phyloP scores from a whole-genome alignment of 2,113 vertebrate genomes.

The Falcunculus frontatus region DNA sequence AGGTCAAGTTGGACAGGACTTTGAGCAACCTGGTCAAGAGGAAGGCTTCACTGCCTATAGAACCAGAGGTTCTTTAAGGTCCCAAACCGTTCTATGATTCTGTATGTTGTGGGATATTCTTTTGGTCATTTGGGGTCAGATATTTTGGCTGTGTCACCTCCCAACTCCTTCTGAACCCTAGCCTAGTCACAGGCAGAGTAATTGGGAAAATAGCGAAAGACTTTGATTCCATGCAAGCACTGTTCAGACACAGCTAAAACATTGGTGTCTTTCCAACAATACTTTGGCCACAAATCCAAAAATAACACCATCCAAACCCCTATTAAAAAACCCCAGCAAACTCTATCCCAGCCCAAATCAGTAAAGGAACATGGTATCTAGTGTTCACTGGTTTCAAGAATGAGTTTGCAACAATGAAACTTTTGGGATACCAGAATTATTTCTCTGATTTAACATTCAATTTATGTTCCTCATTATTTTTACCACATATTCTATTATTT shows the following conservation, averaged over 20 bases:
- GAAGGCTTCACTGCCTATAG: too few species aligned
- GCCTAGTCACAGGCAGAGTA: not conserved
- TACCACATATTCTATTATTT: not conserved
- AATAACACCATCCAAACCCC: not conserved
- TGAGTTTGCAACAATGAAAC: not conserved
- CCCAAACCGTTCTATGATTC: not conserved
- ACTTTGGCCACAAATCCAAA: not conserved
- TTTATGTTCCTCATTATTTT: not conserved
- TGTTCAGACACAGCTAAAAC: not conserved
- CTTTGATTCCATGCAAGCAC: not conserved
- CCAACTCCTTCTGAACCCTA: not conserved
- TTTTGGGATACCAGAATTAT: not conserved
- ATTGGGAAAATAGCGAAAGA: not conserved
- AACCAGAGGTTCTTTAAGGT: not conserved
- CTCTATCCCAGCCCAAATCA: not conserved
- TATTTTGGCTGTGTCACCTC: not conserved
- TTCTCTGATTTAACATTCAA: not conserved
- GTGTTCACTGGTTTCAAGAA: not conserved
- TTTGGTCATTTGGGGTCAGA: not conserved
- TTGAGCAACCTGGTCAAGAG: not conserved
- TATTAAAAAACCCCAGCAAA: not conserved
- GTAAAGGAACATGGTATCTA: not conserved
- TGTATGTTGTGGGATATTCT: not conserved
- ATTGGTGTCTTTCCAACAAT: not conserved
- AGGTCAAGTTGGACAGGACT: not conserved